Base-by-base conservation (phyloP, 53 echinoderm and acorn worm genomes). In the Luidia sarsii region DNA sequence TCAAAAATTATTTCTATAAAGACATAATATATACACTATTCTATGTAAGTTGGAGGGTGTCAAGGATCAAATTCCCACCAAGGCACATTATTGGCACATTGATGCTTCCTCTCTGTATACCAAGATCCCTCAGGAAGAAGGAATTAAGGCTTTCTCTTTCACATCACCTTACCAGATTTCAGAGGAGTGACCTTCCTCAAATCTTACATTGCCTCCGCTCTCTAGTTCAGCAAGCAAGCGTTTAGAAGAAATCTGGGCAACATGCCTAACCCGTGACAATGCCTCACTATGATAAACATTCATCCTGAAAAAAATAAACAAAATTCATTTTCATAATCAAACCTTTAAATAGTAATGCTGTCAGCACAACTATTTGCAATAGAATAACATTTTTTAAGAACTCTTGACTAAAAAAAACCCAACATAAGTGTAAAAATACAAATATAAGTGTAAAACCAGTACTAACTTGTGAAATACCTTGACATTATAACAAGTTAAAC, bases 121-220 rank as follows among this genome's bases (percentile, higher is more conserved):
- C n/a, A n/a, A n/a, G n/a, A n/a, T n/a, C n/a, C n/a, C n/a, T n/a
- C n/a, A n/a, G n/a, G n/a, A n/a, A n/a, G n/a, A n/a, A n/a, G n/a
- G n/a, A n/a, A n/a, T n/a, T n/a, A n/a, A n/a, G n/a, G n/a, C n/a
- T n/a, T n/a, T n/a, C n/a, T n/a, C n/a, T n/a, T n/a, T n/a, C n/a
- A n/a, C n/a, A n/a, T n/a, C 15, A 33, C 30, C 84, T 64, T 82
- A 99, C 99, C 99, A 99, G 32, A 93, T 83, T 74, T 94, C 91
- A 24, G 94, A 83, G 33, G 99, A 75, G 33, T 56, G 66, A 14
- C 99, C 99, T 79, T 99, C 99, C 67, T 99, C 99, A 91, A 99
- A 99, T 55, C 99, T 85, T n/a, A 99, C 94, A 64, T 99, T 99
- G 41, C 99, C 99, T 38, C 99, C 99, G 29, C 94, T 99, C 59